These are phyloP conservation scores for Elanus axillaris DNA, from an alignment of 2,113 vertebrate genomes.

Conservation along the genomic window DNA sequence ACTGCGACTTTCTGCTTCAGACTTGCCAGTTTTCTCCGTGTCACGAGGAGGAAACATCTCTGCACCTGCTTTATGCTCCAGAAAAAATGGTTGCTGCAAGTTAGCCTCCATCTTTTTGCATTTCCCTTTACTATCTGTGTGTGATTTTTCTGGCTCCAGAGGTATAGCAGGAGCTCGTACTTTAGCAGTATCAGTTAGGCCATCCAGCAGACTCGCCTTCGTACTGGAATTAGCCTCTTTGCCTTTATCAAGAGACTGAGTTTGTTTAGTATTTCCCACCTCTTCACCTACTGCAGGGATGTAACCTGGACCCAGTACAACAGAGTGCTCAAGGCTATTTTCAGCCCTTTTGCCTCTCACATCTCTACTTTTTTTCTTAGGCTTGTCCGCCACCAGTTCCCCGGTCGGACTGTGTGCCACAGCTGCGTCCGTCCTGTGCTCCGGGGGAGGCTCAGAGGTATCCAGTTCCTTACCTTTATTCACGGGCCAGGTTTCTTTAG, in stretches of 20 bases:
- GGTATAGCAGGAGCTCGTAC: not conserved
- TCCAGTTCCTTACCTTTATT: not conserved
- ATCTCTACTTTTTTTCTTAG: not conserved
- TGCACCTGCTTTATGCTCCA: not conserved
- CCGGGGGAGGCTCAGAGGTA: not conserved
- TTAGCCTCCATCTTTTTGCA: not conserved
- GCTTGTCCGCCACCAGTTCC: not conserved
- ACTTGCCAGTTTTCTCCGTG: not conserved
- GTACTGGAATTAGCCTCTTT: not conserved
- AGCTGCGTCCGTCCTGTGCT: not conserved
- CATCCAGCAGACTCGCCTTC: accelerated
- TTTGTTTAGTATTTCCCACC: not conserved
- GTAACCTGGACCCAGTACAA: not conserved
- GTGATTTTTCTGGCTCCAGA: not conserved
- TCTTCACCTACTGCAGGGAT: not conserved
- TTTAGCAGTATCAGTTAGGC: not conserved
- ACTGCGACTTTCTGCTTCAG: not conserved
- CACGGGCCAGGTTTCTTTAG: accelerated
- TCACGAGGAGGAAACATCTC: not conserved
- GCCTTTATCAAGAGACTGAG: not conserved
- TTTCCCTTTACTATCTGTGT: not conserved
- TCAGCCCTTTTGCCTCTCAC: not conserved
- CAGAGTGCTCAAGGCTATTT: not conserved
- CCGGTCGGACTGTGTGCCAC: not conserved
- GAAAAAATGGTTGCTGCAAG: not conserved